Base-by-base conservation (phyloP, 2,113 vertebrate genomes). In the Orycteropus afer region DNA sequence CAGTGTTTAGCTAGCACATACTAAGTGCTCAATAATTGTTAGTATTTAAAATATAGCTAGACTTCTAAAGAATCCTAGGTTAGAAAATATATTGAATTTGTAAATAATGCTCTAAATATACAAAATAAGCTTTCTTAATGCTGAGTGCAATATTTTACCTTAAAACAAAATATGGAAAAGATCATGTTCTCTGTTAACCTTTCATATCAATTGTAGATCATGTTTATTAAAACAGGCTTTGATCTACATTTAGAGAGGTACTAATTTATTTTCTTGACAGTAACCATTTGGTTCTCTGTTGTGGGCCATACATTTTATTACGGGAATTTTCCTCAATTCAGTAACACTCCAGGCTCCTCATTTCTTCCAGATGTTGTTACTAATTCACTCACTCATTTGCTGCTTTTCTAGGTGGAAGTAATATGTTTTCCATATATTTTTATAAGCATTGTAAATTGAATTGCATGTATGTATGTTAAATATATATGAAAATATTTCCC, bases 401-500 rank as follows among this genome's bases (percentile, higher is more conserved):
- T 71, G 27, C 67, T 74, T 89, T 5, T 57, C 49, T 20, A 93
- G 77, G 92, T 51, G 3, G 13, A 67, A 84, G 29, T 45, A 93
- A 90, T 84, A 84, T 67, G 37, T 10, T 77, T 96, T 67, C 12
- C 61, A 27, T 61, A 84, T 89, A 85, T 2, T 78, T 76, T 93
- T 93, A 51, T 90, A 89, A 63, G 3, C 53, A 47, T 22, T 49
- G 0, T 94, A 96, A 96, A 76, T 80, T 18, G 23, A 11, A 91
- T 65, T 51, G 12, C 12, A 65, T 79, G 49, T 0, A 59, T 11
- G 14, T 29, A 79, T 80, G 63, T 81, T 80, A 96, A 47, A 73
- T 9, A 90, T 4, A 90, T 15, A 80, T 5, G n/a, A 83, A 89
- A 89, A 91, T 76, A 55, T 47, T 51, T 89, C 51, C 27, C 86